phyloP scores from a whole-genome alignment of 2,888 invertebrate species.

The Pammene fasciana region DNA sequence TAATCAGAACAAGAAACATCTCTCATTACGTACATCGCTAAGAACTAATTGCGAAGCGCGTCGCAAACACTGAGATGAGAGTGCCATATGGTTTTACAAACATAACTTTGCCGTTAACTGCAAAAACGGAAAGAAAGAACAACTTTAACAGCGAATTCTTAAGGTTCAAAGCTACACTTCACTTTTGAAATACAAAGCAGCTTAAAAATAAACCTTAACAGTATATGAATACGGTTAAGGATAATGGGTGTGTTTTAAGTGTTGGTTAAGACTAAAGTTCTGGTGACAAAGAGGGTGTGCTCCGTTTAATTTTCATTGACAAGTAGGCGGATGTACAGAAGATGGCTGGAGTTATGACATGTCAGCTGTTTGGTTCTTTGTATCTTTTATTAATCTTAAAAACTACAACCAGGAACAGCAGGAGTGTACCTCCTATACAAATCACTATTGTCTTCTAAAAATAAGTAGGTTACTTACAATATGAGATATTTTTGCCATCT shows the following conservation, averaged over 20 bases:
- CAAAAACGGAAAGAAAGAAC: slow-evolving; percentile 5
- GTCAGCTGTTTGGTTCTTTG: slow-evolving; percentile 23
- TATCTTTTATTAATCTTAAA: slow-evolving; percentile 10
- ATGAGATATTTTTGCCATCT: too few species aligned
- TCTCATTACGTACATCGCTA: slow-evolving; percentile 37
- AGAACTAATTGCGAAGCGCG: slow-evolving; percentile 70
- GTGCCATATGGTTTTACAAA: slow-evolving; percentile 49
- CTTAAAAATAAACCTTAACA: not conserved
- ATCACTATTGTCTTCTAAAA: too few species aligned
- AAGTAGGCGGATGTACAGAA: slow-evolving; percentile 50
- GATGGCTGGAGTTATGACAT: slow-evolving; percentile 43
- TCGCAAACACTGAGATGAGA: slow-evolving; percentile 67
- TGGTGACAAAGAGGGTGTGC: slow-evolving; percentile 68
- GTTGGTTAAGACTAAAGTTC: not conserved
- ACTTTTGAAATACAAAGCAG: not conserved
- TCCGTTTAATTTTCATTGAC: slow-evolving; percentile 74
- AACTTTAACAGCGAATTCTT: slow-evolving; percentile 5
- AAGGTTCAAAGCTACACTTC: slow-evolving; percentile 47
- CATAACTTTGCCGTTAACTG: slow-evolving; percentile 16
- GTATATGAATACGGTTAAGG: not conserved
- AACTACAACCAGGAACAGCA: not conserved
- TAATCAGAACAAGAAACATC: slow-evolving; percentile 38
- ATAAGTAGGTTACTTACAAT: too few species aligned
- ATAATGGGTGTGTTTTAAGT: not conserved
- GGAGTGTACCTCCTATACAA: too few species aligned